Base-by-base conservation (phyloP, 2,888 invertebrate genomes). In the Aspidiotus destructor region DNA sequence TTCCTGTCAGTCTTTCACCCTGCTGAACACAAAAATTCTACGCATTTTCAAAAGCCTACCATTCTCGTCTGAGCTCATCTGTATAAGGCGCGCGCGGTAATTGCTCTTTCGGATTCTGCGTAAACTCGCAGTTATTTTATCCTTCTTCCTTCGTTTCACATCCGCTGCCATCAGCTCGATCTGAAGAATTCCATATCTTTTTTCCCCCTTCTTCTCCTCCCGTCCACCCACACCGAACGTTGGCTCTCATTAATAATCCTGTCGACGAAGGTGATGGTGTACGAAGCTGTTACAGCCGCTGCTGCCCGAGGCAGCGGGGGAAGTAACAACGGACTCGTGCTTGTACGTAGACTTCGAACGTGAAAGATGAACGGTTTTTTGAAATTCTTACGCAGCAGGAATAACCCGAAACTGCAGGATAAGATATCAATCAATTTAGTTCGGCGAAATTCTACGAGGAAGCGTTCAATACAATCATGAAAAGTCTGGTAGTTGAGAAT, bases 51-150 rank as follows among this genome's bases (percentile, higher is more conserved):
- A 28, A 28, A 28, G 28, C 28, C 48, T n/a, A n/a, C 48, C 48
- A n/a, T 48, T n/a, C 48, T 48, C n/a, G 48, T 48, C 48, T 28
- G 28, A 28, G 28, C 28, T 28, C 28, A 28, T 28, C 28, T 28
- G 28, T 28, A 28, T 28, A 48, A 48, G n/a, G 10, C 48, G 48
- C 48, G 48, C 48, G 48, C 48, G 11, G 55, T 16, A 58, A 58
- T 58, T 40, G 58, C 58, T 16, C 40, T 58, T 58, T 11, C 58
- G 58, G 58, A 58, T 58, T 58, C 58, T 58, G 58, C 58, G 58
- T 58, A 58, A 48, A 48, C 10, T n/a, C 48, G 48, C 48, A n/a
- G 48, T 48, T n/a, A 28, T 28, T 28, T 28, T 28, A 28, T 28
- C 28, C 28, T 28, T 28, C 28, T 28, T 28, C 11, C 48, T 48